phyloP scores from a whole-genome alignment of 92 coral and sea anemone genomes.

The Paragorgia papillata region DNA sequence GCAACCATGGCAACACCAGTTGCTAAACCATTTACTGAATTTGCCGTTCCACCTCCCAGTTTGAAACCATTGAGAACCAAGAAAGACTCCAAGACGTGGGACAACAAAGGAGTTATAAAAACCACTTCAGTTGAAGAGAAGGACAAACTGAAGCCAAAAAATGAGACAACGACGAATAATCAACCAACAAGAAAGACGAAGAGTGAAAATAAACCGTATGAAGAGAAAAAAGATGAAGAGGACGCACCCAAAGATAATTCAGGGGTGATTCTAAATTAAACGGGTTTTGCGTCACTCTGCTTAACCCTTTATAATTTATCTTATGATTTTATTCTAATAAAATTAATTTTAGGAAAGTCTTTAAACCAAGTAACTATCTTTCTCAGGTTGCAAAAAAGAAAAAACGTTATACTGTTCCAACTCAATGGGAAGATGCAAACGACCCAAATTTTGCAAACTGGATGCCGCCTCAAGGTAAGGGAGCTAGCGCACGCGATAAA shows the following conservation, averaged over 20 bases:
- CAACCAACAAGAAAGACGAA: not conserved
- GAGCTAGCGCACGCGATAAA: too few species aligned
- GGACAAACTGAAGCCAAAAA: not conserved
- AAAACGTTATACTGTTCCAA: slow-evolving; percentile 64
- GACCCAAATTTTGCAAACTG: slow-evolving; percentile 74
- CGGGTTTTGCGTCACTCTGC: too few species aligned
- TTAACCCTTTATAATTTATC: too few species aligned
- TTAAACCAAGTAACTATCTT: slow-evolving; percentile 6
- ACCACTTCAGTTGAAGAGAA: not conserved
- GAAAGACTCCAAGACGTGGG: not conserved
- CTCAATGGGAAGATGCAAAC: slow-evolving; percentile 76
- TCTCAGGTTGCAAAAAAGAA: slow-evolving; percentile 47
- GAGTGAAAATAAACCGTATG: not conserved
- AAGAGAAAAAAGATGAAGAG: not conserved
- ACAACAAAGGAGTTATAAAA: not conserved
- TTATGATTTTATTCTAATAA: too few species aligned
- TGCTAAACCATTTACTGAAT: not conserved
- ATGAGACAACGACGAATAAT: not conserved
- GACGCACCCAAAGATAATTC: not conserved
- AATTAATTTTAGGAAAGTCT: too few species aligned
- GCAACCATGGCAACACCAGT: not conserved
- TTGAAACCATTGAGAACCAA: slow-evolving; percentile 13
- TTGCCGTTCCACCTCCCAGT: slow-evolving; percentile 10
- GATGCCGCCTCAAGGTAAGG: slow-evolving; percentile 80
- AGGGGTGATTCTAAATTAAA: too few species aligned